phyloP scores from a whole-genome alignment of 2,888 invertebrate genomes.

The Drosophila barbarae region DNA sequence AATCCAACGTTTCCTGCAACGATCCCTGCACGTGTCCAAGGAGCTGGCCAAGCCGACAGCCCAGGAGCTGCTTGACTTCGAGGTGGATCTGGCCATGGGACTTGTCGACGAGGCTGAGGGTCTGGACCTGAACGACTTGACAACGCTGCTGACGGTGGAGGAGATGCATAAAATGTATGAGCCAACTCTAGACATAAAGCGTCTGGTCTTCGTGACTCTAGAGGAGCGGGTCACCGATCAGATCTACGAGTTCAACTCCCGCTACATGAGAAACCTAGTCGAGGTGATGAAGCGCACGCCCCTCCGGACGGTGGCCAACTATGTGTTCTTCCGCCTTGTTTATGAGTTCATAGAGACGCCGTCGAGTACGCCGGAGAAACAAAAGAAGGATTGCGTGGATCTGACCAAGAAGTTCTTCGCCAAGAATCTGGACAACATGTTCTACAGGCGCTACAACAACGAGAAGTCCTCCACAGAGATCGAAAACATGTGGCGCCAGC shows the following conservation, averaged over 20 bases:
- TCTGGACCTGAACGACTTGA: conserved; percentile 40
- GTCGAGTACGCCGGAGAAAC: conserved; percentile 27
- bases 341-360: conserved; percentile 54
- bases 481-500: conserved; percentile 68
- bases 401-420: conserved; percentile 65
- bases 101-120: conserved; percentile 54
- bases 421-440: conserved; percentile 76
- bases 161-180: conserved; percentile 61
- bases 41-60: conserved; percentile 54
- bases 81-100: conserved; percentile 69
- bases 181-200: conserved; percentile 59
- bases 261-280: conserved; percentile 67
- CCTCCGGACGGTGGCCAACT: conserved; percentile 69
- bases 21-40: conserved; percentile 54
- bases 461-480: conserved; percentile 64
- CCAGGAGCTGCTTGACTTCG: conserved; percentile 69
- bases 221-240: conserved; percentile 50
- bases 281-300: conserved; percentile 52
- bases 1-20: conserved; percentile 47
- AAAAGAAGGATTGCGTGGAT: conserved; percentile 54
- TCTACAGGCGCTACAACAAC: conserved; percentile 66
- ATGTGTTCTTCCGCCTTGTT: conserved; percentile 72
- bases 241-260: conserved; percentile 61
- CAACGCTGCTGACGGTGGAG: conserved; percentile 47
- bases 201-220: conserved; percentile 61